Base-by-base conservation (phyloP, 2,113 vertebrate species). In the Eclectus roratus region DNA sequence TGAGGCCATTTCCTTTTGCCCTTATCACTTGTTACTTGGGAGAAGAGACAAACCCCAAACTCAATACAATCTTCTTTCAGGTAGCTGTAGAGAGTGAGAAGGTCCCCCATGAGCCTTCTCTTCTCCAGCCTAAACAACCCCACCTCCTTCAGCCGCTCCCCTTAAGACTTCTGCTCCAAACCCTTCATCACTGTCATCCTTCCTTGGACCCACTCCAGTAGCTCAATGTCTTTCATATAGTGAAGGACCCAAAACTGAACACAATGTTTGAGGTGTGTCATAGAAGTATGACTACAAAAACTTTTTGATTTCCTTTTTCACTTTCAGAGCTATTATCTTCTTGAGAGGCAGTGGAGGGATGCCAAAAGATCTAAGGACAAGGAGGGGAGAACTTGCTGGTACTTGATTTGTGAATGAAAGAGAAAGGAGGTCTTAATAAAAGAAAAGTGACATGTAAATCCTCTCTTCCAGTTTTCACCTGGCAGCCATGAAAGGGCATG, bases 401-500 rank as follows among this genome's bases (percentile, higher is more conserved):
- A 35, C 17, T 29, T 21, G 19, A 50, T 77, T 80, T 68, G 43
- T 89, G 56, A 89, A 76, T 76, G 61, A 89, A 80, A 60, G 47
- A 68, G 21, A 78, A 88, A 86, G 35, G 33, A 18, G 11, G 23
- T 33, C 25, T 84, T 74, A 91, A 19, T 85, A 72, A 80, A n/a
- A 65, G 46, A 89, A 65, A 85, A 86, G 13, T 97, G 73, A 84
- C 29, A 21, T 63, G 37, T 56, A 76, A 84, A 93, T 92, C 25
- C 8, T 94, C 56, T 97, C 74, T 97, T 96, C 70, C 93, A 99
- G 99, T 69, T 99, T 99, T 93, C 99, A 99, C 91, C 98, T 99
- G 88, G 99, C 99, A 68, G 99, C 99, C 44, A 95, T 97, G 0
- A 99, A 98, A 56, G 99, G 99, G 46, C 98, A 99, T 21, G 95